phyloP scores from a whole-genome alignment of 1,140 invertebrate genomes.

The Cepaea nemoralis region DNA sequence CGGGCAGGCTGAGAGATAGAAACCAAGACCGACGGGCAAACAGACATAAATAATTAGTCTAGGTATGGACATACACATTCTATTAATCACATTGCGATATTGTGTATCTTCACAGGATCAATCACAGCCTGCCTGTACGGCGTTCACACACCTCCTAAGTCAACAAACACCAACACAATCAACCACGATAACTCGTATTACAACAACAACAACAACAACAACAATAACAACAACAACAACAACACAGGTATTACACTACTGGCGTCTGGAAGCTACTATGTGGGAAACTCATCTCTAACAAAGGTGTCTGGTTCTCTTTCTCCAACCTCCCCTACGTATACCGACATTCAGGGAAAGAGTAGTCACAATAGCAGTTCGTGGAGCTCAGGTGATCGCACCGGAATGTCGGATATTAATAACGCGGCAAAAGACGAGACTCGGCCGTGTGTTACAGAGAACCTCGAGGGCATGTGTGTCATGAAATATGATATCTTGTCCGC shows the following conservation, averaged over 20 bases:
- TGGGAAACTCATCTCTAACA: background rate
- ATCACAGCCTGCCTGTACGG: background rate
- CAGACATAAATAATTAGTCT: too few species aligned
- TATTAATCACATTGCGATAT: too few species aligned
- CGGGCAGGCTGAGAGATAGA: too few species aligned
- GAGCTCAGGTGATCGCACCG: background rate
- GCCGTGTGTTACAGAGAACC: background rate
- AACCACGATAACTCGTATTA: background rate
- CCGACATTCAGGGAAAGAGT: too few species aligned
- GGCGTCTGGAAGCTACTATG: too few species aligned
- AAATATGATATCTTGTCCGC: slow-evolving; percentile 48
- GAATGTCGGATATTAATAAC: too few species aligned
- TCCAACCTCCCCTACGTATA: too few species aligned
- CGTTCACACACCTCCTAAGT: background rate
- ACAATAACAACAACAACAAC: too few species aligned
- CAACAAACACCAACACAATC: background rate
- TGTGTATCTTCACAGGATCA: background rate
- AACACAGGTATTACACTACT: too few species aligned
- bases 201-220: background rate
- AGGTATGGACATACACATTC: too few species aligned
- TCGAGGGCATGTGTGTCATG: slow-evolving; percentile 45
- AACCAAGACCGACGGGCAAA: too few species aligned
- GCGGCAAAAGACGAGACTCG: background rate
- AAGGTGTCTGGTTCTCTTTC: background rate
- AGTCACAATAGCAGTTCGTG: background rate